Percentiles rank a stretch among this genome's conserved stretches.
These are phyloP conservation scores for Haliclona indistincta DNA, from an alignment of 37 sponge, comb jelly and placozoan genomes.

Conservation along the genomic window DNA sequence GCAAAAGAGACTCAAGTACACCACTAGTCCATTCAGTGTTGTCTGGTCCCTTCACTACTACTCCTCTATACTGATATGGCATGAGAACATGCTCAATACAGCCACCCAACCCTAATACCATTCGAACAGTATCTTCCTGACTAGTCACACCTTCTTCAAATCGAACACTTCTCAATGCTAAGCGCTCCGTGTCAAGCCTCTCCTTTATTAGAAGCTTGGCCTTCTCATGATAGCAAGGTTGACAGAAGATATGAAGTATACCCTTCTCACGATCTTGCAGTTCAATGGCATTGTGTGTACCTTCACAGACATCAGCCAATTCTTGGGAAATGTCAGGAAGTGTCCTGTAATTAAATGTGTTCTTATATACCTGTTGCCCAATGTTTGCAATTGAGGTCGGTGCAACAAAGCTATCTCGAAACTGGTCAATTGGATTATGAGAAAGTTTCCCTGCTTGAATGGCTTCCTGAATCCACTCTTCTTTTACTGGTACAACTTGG, in stretches of 20 bases:
- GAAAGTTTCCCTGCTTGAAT: slow-evolving; percentile 19
- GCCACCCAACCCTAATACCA: slow-evolving; percentile 60
- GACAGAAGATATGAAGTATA: slow-evolving; percentile 5
- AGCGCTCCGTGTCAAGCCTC: background rate
- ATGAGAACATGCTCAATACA: slow-evolving; percentile 45
- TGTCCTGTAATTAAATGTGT: background rate
- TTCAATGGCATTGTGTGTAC: background rate
- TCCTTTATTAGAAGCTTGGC: background rate
- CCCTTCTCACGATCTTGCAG: slow-evolving; percentile 9
- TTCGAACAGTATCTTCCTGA: slow-evolving; percentile 30
- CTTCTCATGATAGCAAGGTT: slow-evolving; percentile 3
- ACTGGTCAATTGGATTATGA: slow-evolving; percentile 24
- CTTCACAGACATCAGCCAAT: background rate
- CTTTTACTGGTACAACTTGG: slow-evolving; percentile 52
- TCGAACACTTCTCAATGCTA: slow-evolving; percentile 8
- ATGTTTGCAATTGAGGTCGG: slow-evolving; percentile 21
- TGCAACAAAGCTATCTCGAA: slow-evolving; percentile 14
- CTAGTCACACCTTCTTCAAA: slow-evolving; percentile 32
- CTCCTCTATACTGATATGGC: slow-evolving; percentile 48
- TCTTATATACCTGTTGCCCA: slow-evolving; percentile 13
- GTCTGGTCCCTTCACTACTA: slow-evolving; percentile 22
- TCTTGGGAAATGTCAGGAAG: background rate
- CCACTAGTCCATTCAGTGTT: background rate
- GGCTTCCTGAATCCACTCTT: slow-evolving; percentile 75
- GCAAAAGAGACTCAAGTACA: background rate